Evolutionary conservation across 2,888 invertebrate genomes (phyloP).

Genomic region (Hetaerina titia): DNA sequence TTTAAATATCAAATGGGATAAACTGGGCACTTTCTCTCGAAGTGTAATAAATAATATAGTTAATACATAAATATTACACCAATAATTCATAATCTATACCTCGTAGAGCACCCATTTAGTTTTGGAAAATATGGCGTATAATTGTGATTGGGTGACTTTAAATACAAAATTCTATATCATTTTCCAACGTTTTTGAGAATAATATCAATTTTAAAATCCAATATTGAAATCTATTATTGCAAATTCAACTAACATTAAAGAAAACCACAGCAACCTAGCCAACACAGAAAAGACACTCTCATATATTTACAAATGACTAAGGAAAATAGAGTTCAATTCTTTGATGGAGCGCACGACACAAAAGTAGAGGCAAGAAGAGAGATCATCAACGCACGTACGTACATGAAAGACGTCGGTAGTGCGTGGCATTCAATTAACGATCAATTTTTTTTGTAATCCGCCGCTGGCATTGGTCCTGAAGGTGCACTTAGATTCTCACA

Average conservation of each 20-base stretch:
- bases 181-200: no score
- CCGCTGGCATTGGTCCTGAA: not conserved
- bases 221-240: not conserved
- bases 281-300: not conserved
- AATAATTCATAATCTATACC: no score
- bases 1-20: no score
- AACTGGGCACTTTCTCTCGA: no score
- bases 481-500: not conserved
- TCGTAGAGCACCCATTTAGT: no score
- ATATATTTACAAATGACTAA: not conserved
- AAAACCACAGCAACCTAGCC: not conserved
- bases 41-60: no score
- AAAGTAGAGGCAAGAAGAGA: not conserved
- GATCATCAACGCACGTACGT: not conserved
- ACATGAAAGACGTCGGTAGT: not conserved
- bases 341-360: not conserved
- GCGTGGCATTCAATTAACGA: constrained; percentile 7
- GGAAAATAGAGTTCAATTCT: not conserved
- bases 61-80: no score
- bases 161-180: no score
- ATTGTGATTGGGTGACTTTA: no score
- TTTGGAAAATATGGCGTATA: no score
- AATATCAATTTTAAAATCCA: no score
- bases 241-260: not conserved
- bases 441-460: not conserved